Evolutionary conservation across 1,140 invertebrate genomes (phyloP).

Genomic region (Helicoverpa zea): DNA sequence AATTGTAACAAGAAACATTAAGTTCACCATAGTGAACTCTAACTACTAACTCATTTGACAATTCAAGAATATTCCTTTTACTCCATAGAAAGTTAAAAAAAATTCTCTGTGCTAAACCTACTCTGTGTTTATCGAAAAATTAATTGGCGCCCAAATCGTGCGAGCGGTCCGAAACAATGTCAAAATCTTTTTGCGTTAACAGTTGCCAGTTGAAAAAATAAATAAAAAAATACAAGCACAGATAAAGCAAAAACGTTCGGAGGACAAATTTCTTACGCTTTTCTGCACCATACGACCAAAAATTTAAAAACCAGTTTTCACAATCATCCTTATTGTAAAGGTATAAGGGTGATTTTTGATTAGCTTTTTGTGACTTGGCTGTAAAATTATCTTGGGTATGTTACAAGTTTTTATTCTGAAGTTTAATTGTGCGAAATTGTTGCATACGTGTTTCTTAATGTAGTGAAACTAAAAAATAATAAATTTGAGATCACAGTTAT

Average conservation of each 20-base stretch:
- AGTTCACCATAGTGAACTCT: no score
- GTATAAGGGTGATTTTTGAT: constrained; percentile 50
- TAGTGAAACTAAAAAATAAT: constrained; percentile 36
- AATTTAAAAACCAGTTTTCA: background rate
- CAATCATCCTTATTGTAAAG: constrained; percentile 12
- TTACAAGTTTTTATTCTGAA: constrained; percentile 72
- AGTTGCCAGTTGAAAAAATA: constrained; percentile 56
- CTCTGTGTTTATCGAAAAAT: constrained; percentile 64
- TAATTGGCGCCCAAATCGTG: constrained; percentile 77
- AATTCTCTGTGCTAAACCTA: constrained; percentile 32
- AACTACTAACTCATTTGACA: no score
- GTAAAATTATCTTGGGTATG: constrained; percentile 53
- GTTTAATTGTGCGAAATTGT: constrained; percentile 82
- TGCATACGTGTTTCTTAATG: constrained; percentile 70
- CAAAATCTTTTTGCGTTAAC: constrained; percentile 76
- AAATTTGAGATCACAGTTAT: background rate
- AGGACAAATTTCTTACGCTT: constrained; percentile 81
- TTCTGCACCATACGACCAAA: constrained; percentile 60
- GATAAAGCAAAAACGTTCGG: constrained; percentile 67
- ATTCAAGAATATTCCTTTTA: no score
- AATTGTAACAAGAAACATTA: no score
- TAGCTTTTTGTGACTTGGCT: background rate
- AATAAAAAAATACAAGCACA: constrained; percentile 60
- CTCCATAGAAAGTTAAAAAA: background rate
- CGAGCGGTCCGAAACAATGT: constrained; percentile 73